Percentiles rank a stretch among this genome's conserved stretches.
Conservation (phyloP, 2,888 invertebrate species). For the Drosophila anomelani region DNA sequence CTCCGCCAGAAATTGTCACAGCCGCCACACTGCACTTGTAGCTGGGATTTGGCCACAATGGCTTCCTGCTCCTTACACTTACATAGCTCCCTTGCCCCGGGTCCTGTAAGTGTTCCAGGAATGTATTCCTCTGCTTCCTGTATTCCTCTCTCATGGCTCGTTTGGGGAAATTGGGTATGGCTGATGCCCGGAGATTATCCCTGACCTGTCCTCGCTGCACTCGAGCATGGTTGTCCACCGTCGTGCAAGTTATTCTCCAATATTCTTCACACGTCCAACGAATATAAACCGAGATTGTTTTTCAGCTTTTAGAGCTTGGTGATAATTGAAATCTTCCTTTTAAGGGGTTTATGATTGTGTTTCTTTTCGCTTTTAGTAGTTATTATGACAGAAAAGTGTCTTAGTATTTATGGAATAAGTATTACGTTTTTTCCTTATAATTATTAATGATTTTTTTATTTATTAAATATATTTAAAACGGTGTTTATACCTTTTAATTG, state of each 20-base stretch:
- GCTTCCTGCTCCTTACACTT: constrained; percentile 27
- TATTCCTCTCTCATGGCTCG: constrained; percentile 17
- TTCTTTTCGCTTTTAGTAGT: background rate
- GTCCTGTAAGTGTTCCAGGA: constrained; percentile 30
- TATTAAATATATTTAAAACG: no score
- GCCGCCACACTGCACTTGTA: constrained; percentile 57
- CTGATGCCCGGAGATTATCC: constrained; percentile 39
- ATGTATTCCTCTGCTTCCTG: constrained; percentile 38
- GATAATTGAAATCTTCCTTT: constrained; percentile 7
- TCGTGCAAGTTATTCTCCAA: constrained; percentile 15
- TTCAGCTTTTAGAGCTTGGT: background rate
- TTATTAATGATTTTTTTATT: no score
- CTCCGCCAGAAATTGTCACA: constrained; percentile 25
- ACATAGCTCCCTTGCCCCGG: constrained; percentile 17
- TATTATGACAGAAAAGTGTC: background rate
- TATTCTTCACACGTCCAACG: constrained; percentile 27
- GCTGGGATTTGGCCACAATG: constrained; percentile 63
- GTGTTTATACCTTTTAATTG: no score
- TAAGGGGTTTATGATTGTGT: constrained; percentile 1
- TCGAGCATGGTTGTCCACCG: background rate
- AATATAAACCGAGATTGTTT: constrained; percentile 19
- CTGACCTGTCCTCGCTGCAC: constrained; percentile 9
- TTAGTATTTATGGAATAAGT: background rate
- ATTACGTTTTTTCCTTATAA: background rate
- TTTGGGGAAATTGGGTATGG: constrained; percentile 36